Conservation (phyloP, 2,797 vertebrate genomes). For the Graptemys geographica region DNA sequence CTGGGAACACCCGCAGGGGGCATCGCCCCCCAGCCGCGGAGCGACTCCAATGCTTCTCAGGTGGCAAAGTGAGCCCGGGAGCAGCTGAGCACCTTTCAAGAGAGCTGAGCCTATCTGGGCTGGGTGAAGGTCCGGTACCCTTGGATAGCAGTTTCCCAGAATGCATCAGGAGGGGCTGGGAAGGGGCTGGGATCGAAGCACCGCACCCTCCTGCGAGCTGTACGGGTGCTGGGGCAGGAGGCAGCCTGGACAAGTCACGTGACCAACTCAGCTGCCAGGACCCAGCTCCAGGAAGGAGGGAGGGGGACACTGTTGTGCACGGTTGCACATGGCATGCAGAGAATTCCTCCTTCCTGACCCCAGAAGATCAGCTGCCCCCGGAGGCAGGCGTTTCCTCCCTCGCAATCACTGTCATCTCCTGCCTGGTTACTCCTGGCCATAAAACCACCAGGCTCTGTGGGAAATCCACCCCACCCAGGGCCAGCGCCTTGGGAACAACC, state of each 20-base stretch:
- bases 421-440: fast-evolving
- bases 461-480: background rate
- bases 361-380: fast-evolving
- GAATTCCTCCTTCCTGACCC: background rate
- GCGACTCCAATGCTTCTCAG: fast-evolving
- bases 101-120: background rate
- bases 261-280: background rate
- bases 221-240: background rate
- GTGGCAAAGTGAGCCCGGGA: fast-evolving
- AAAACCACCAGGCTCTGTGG: background rate
- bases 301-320: background rate
- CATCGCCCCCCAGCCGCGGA: background rate
- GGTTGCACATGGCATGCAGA: fast-evolving
- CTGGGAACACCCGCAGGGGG: background rate
- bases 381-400: too few relatives aligned
- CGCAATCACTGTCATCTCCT: background rate
- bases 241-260: background rate
- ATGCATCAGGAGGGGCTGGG: background rate
- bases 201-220: background rate
- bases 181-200: background rate
- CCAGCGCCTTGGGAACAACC: fast-evolving
- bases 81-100: fast-evolving
- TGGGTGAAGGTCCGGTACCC: background rate
- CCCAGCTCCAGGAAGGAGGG: background rate
- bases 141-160: background rate